phyloP scores from a whole-genome alignment of 1,140 invertebrate genomes.

The Drosophila truncata region DNA sequence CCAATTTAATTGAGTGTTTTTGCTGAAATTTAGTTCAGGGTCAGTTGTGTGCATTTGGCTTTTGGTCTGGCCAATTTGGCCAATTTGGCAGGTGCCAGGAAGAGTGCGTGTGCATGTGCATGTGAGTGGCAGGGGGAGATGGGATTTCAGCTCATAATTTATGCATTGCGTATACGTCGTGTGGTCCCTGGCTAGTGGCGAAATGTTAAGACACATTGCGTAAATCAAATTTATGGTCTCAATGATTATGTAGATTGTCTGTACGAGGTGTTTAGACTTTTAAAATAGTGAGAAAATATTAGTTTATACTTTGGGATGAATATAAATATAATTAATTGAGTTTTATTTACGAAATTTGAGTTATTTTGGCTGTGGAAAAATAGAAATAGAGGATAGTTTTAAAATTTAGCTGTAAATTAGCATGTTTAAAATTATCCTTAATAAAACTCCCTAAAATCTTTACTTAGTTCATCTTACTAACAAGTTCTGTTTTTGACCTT shows the following conservation, averaged over 20 bases:
- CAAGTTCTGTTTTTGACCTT: slow-evolving; percentile 15
- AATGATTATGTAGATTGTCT: slow-evolving; percentile 13
- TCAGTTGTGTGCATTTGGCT: slow-evolving; percentile 64
- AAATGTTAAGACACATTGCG: slow-evolving; percentile 33
- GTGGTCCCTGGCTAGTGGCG: slow-evolving; percentile 36
- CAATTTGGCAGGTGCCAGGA: slow-evolving; percentile 52
- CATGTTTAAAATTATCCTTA: no score
- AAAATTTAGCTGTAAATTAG: background rate
- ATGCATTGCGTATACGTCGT: slow-evolving; percentile 73
- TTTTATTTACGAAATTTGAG: background rate
- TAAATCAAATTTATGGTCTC: slow-evolving; percentile 28
- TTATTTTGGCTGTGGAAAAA: background rate
- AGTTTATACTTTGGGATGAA: background rate
- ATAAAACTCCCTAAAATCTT: background rate
- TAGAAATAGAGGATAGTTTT: no score
- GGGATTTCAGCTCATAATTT: slow-evolving; percentile 53
- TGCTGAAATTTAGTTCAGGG: slow-evolving; percentile 75
- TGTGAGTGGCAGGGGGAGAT: slow-evolving; percentile 6
- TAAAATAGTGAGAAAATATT: background rate
- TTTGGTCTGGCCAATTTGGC: slow-evolving; percentile 65
- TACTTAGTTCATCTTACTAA: background rate
- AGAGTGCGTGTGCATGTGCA: slow-evolving; percentile 6
- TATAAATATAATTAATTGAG: background rate
- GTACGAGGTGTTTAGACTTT: background rate
- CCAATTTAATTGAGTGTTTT: slow-evolving; percentile 68